Base-by-base conservation (phyloP, 1,140 invertebrate species). In the Notospermus geniculatus region DNA sequence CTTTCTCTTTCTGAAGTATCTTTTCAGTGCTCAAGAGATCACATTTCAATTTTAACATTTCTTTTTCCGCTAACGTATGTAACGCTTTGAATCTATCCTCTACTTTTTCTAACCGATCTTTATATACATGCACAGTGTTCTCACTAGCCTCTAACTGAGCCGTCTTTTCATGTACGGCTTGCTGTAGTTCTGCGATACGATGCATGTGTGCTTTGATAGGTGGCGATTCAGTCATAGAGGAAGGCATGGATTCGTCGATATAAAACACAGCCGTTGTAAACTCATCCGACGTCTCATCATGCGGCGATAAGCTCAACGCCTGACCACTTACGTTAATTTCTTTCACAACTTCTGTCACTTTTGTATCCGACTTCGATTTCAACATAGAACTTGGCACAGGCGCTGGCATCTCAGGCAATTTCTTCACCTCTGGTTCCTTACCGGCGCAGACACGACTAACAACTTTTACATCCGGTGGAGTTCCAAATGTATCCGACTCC, bases 221-320 rank as follows among this genome's bases (percentile, higher is more conserved):
- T 23, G 75, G 72, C 17, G 74, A 71, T 45, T 81, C 80, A 0
- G 77, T 74, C 41, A 79, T 81, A 19, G 80, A 81, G 17, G 81
- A 82, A 27, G 80, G 81, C 79, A 83, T 78, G 39, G 90, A 91
- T 77, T 91, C 91, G 74, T 92, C 90, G 82, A 92, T 90, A 84
- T 91, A 92, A 86, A 88, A 91, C 71, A 91, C 89, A 57, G 89
- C 88, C 70, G 86, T 87, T 71, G 88, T 83, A 80, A 91, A 91
- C 79, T 91, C 90, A 56, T 75, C 71, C 9, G 71, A 75, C 2
- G 68, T 71, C 56, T 70, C 72, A 32, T 73, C 69, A 53, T 77
- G 72, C 22, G 69, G 73, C 1, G 74, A 74, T 39, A 67, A 67
- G 4, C 64, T 46, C 0, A 62, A 39, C 1, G 27, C 59, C 15